These are phyloP conservation scores for Oscheius myriophilus DNA, from an alignment of 2,888 invertebrate genomes.

Conservation along the genomic window DNA sequence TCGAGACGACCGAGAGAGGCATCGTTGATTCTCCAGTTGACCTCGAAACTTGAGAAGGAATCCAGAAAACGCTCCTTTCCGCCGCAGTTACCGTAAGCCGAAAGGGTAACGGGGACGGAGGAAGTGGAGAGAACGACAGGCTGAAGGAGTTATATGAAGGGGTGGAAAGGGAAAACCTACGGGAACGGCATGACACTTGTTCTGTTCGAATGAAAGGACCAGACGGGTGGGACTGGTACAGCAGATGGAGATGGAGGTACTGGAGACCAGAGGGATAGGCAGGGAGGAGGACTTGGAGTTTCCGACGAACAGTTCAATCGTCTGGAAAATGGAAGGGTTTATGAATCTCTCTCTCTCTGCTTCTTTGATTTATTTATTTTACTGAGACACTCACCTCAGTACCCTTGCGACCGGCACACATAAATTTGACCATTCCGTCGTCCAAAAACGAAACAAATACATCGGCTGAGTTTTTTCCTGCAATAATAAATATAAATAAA, in stretches of 20 bases:
- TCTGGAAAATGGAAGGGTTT: conserved; percentile 29
- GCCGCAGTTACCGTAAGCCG: conserved; percentile 45
- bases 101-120: conserved; percentile 29
- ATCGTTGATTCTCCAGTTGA: conserved; percentile 19
- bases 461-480: too few species aligned
- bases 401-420: too few species aligned
- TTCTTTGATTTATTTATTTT: not conserved
- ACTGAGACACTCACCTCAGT: not conserved
- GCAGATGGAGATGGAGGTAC: conserved; percentile 46
- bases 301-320: conserved; percentile 49
- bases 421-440: too few species aligned
- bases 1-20: too few species aligned
- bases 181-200: conserved; percentile 53
- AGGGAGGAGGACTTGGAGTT: conserved; percentile 53
- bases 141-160: conserved; percentile 19
- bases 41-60: conserved; percentile 44
- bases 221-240: conserved; percentile 55
- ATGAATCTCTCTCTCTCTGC: not conserved
- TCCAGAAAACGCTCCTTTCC: conserved; percentile 32
- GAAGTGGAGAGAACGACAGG: conserved; percentile 39
- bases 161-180: conserved; percentile 30
- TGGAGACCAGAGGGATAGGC: conserved; percentile 51
- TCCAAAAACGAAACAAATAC: too few species aligned
- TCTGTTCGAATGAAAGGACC: conserved; percentile 29
- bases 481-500: too few species aligned